phyloP scores from a whole-genome alignment of 2,888 invertebrate species.

The Drosophila paucipuncta region DNA sequence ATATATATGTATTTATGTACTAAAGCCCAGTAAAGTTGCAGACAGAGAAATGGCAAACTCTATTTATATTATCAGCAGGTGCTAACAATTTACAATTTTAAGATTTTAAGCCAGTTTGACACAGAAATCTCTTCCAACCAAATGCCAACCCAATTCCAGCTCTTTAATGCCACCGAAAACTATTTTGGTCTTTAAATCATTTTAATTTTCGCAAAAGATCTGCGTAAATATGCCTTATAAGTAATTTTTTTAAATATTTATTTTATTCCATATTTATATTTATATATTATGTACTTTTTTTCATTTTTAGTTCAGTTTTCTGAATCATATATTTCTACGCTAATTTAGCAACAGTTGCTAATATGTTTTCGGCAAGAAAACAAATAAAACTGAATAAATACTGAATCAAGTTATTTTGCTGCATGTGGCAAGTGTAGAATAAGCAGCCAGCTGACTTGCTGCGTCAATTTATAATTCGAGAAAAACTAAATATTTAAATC shows the following conservation, averaged over 20 bases:
- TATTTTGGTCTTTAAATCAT: neutral
- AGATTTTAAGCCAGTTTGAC: neutral
- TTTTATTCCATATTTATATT: neutral
- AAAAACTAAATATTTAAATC: neutral
- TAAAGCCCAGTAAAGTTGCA: neutral
- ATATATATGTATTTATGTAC: neutral
- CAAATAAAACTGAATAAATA: neutral
- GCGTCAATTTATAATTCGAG: neutral
- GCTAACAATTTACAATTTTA: neutral
- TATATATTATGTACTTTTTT: neutral
- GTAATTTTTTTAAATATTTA: neutral
- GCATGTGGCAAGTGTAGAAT: neutral
- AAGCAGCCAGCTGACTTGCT: neutral
- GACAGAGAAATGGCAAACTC: neutral
- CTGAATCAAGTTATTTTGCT: neutral
- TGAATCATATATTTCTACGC: neutral
- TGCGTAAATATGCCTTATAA: neutral
- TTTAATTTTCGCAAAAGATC: neutral
- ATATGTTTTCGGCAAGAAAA: neutral
- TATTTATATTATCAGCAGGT: slow-evolving; percentile 1
- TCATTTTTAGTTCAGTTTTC: neutral
- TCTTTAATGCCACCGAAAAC: neutral
- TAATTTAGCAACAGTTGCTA: neutral
- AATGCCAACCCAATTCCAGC: neutral
- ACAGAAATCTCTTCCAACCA: neutral